These are phyloP conservation scores for Strigamia crassipes DNA, from an alignment of 2,888 invertebrate genomes.

Conservation along the genomic window DNA sequence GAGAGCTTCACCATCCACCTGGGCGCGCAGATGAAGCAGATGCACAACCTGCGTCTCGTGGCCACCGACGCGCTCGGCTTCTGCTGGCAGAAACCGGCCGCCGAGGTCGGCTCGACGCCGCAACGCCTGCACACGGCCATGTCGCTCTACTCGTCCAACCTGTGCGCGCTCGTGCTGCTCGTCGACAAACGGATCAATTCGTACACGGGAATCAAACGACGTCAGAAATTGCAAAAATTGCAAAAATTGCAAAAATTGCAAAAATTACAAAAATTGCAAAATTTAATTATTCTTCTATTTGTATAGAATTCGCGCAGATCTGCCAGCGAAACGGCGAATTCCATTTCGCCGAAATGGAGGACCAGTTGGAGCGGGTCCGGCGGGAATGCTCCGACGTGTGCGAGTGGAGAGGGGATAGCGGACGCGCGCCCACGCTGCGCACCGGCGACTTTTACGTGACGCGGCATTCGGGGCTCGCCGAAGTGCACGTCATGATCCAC, in stretches of 20 bases:
- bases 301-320: constrained; percentile 69
- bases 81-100: constrained; percentile 61
- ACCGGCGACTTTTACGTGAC: constrained; percentile 71
- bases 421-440: constrained; percentile 64
- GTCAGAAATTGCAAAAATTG: no score
- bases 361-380: constrained; percentile 72
- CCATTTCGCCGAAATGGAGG: constrained; percentile 86
- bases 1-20: constrained; percentile 98
- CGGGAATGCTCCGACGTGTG: constrained; percentile 48
- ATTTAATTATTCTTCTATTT: constrained; percentile 48
- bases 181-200: constrained; percentile 70
- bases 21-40: constrained; percentile 95
- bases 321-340: constrained; percentile 88
- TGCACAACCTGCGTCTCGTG: constrained; percentile 93
- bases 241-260: background rate
- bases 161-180: constrained; percentile 84
- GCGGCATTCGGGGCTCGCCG: constrained; percentile 87
- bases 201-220: constrained; percentile 69
- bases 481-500: constrained; percentile 94
- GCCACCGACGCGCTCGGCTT: constrained; percentile 83
- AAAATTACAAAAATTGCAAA: background rate
- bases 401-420: constrained; percentile 50
- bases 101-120: constrained; percentile 59
- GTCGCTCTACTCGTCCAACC: constrained; percentile 87
- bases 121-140: constrained; percentile 90